A percentile compares a stretch with the other conserved stretches of the same genome.
Conservation (phyloP, 2,888 invertebrate genomes). For the Nymphalis c-album region DNA sequence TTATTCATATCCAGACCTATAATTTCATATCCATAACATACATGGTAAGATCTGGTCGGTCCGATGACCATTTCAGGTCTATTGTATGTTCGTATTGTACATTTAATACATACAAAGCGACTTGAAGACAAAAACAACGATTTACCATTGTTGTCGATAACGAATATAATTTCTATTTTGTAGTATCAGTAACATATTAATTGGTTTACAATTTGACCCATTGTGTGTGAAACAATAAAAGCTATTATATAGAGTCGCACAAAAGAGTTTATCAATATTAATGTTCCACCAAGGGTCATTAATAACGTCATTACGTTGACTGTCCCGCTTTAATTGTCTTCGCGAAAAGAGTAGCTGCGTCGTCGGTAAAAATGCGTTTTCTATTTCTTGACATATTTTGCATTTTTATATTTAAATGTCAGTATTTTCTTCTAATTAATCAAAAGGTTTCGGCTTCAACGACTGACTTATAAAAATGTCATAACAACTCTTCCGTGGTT, state of each 20-base stretch:
- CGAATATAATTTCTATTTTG: slow-evolving; percentile 2
- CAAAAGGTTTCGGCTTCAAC: no score
- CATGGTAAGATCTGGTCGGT: no score
- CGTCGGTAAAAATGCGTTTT: neutral
- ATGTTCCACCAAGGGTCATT: slow-evolving; percentile 28
- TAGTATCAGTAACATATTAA: slow-evolving; percentile 26
- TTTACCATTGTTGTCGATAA: neutral
- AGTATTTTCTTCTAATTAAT: no score
- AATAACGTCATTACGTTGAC: slow-evolving; percentile 31
- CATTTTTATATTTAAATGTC: no score
- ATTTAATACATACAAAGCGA: no score
- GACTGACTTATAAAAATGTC: no score
- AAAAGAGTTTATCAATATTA: slow-evolving; percentile 34
- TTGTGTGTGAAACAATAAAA: slow-evolving; percentile 30
- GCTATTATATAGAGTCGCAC: slow-evolving; percentile 23
- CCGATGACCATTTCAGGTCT: no score
- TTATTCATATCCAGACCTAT: no score
- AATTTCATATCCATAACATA: no score
- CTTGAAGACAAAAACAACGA: no score
- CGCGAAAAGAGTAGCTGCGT: slow-evolving; percentile 19
- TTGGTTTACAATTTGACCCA: slow-evolving; percentile 24
- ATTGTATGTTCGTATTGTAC: no score
- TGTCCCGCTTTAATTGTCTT: slow-evolving; percentile 25
- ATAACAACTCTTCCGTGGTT: no score
- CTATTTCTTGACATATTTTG: neutral